Conservation (phyloP, 2,113 vertebrate species). For the Puffinus mauretanicus region DNA sequence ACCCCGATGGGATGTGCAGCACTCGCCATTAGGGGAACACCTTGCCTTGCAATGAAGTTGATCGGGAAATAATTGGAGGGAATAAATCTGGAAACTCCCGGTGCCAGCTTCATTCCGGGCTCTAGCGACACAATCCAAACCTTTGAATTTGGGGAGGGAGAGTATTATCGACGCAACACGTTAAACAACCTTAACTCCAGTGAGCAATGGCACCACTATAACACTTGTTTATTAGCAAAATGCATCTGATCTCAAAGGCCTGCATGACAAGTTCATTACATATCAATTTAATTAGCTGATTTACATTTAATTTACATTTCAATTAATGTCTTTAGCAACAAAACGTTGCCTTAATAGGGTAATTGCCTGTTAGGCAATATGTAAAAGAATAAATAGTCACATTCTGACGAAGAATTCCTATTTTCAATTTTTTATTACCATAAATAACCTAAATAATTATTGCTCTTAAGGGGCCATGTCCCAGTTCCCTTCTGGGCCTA, state of each 20-base stretch:
- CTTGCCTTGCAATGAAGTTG: neutral
- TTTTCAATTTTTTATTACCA: conserved; percentile 85
- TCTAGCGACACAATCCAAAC: neutral
- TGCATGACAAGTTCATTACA: conserved; percentile 81
- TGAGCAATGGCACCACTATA: conserved; percentile 57
- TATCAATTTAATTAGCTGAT: conserved; percentile 86
- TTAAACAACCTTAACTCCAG: conserved; percentile 62
- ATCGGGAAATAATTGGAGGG: neutral
- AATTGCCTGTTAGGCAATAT: conserved; percentile 85
- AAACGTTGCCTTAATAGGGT: conserved; percentile 81
- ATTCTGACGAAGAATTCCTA: conserved; percentile 82
- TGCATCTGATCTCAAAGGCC: conserved; percentile 79
- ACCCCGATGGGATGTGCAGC: neutral
- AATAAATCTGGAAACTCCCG: neutral
- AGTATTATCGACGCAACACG: neutral
- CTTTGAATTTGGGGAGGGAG: neutral
- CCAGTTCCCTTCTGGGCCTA: conserved; percentile 82
- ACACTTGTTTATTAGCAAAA: conserved; percentile 77
- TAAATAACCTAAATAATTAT: conserved; percentile 88
- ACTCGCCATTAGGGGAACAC: neutral
- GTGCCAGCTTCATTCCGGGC: neutral
- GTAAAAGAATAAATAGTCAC: conserved; percentile 80
- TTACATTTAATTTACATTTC: conserved; percentile 88
- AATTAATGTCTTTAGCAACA: conserved; percentile 86
- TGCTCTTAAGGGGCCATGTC: conserved; percentile 80